Evolutionary conservation across 2,888 invertebrate species (phyloP).

Genomic region (Cephus pulcher): DNA sequence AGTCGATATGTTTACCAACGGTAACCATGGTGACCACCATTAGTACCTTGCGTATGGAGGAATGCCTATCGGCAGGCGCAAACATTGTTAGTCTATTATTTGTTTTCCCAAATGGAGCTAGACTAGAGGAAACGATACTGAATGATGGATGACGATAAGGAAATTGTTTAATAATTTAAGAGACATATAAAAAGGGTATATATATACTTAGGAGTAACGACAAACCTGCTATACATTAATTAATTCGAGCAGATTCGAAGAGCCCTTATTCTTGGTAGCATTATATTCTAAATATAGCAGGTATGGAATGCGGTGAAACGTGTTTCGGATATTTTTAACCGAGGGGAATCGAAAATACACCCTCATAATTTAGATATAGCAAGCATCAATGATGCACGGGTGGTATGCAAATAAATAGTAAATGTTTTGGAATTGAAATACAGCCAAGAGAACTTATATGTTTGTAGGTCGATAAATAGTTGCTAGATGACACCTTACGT

Average conservation of each 20-base stretch:
- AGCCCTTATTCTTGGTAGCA: background rate
- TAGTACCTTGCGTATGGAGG: background rate
- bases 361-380: constrained; percentile 47
- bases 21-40: constrained; percentile 55
- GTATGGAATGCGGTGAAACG: constrained; percentile 49
- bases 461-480: background rate
- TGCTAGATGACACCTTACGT: background rate
- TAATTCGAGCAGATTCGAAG: background rate
- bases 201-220: background rate
- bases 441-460: background rate
- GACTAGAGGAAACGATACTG: background rate
- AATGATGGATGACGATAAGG: background rate
- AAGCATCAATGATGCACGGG: constrained; percentile 28
- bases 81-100: background rate
- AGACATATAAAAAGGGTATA: background rate
- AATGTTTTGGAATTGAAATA: background rate
- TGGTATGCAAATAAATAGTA: constrained; percentile 25
- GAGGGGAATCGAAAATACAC: constrained; percentile 47
- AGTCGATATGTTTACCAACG: constrained; percentile 41
- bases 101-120: background rate
- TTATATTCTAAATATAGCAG: constrained; percentile 6
- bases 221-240: no score
- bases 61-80: background rate
- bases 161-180: background rate
- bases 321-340: constrained; percentile 46